These are phyloP conservation scores for Melanaphis sacchari DNA, from an alignment of 1,140 invertebrate genomes.

Conservation along the genomic window DNA sequence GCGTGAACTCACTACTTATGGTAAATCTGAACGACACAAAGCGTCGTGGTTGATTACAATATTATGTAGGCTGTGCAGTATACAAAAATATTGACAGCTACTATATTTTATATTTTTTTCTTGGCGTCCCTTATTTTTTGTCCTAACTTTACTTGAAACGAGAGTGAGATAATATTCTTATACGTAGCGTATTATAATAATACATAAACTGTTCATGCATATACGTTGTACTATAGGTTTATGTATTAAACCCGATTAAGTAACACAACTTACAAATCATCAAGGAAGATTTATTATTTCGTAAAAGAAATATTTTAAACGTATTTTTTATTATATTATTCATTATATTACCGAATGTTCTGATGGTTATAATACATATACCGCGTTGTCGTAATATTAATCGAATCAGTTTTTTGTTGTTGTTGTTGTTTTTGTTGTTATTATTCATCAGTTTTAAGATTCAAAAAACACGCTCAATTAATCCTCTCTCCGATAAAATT, in stretches of 20 bases:
- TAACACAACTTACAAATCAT: background rate
- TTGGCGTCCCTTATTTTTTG: background rate
- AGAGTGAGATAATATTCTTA: background rate
- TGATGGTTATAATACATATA: background rate
- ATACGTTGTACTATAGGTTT: background rate
- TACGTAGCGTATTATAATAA: background rate
- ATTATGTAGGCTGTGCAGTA: background rate
- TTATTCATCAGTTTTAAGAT: conserved; percentile 21
- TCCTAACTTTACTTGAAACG: background rate
- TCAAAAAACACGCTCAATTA: background rate
- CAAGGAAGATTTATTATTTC: conserved; percentile 4
- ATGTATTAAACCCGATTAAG: background rate
- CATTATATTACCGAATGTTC: background rate
- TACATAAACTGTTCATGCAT: background rate
- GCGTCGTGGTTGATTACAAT: background rate
- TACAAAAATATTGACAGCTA: background rate
- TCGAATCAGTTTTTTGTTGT: background rate
- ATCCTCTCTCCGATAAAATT: background rate
- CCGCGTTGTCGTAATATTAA: background rate
- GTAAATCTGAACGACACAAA: background rate
- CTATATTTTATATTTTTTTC: background rate
- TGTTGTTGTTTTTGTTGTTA: background rate
- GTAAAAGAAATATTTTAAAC: background rate
- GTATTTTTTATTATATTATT: background rate
- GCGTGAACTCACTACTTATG: background rate